Evolutionary conservation across 2,113 vertebrate genomes (phyloP).

Genomic region (Cichladusa arquata): DNA sequence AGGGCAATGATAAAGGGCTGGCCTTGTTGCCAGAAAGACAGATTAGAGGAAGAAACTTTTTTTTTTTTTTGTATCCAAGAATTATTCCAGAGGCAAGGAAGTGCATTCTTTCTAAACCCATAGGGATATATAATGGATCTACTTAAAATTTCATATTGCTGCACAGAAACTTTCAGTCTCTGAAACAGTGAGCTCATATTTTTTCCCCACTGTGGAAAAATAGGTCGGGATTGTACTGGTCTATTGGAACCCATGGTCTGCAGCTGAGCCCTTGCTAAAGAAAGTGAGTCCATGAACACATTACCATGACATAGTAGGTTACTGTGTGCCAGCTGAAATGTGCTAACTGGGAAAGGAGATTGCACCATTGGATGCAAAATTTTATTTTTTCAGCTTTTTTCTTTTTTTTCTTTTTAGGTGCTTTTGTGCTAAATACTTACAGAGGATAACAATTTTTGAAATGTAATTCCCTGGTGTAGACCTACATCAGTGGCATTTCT

Average conservation of each 20-base stretch:
- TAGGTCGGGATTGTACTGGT: not conserved
- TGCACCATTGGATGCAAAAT: not conserved
- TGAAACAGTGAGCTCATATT: not conserved
- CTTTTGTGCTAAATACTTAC: not conserved
- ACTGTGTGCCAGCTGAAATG: not conserved
- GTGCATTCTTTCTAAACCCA: not conserved
- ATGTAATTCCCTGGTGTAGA: not conserved
- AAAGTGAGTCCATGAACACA: not conserved
- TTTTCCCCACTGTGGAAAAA: not conserved
- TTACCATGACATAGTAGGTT: not conserved
- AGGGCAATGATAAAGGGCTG: constrained; percentile 11
- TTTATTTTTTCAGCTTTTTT: not conserved
- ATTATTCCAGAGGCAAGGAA: constrained; percentile 26
- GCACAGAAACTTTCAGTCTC: not conserved
- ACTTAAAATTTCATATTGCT: not conserved
- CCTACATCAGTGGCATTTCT: not conserved
- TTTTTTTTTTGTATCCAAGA: not conserved
- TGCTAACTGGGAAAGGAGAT: not conserved
- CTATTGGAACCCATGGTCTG: not conserved
- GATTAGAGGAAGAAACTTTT: not conserved
- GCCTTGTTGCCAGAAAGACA: constrained; percentile 12
- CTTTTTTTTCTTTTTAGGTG: not conserved
- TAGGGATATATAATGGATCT: not conserved
- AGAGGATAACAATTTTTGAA: not conserved
- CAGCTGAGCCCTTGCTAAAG: not conserved